These are phyloP conservation scores for Oceanites oceanicus DNA, from an alignment of 2,113 vertebrate genomes.

Conservation along the genomic window DNA sequence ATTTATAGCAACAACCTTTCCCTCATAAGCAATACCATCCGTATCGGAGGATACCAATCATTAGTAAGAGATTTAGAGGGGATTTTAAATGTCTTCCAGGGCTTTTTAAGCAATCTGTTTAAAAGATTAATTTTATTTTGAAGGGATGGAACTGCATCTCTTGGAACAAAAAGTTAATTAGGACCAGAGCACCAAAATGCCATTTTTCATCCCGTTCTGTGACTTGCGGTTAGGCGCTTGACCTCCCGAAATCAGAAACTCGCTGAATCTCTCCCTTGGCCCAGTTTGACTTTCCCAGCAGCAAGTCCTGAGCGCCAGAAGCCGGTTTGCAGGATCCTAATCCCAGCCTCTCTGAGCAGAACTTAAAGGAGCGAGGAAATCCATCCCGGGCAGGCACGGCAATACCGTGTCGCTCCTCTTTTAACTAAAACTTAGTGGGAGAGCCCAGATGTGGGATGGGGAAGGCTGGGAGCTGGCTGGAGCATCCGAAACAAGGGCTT, in stretches of 20 bases:
- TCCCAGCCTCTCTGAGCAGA: background rate
- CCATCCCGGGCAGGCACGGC: background rate
- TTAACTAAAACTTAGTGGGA: background rate
- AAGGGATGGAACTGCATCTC: constrained; percentile 8
- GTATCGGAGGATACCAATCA: background rate
- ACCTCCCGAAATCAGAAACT: constrained; percentile 32
- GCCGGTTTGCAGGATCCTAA: background rate
- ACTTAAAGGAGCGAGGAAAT: background rate
- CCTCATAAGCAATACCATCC: constrained; percentile 7
- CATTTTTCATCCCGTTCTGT: constrained; percentile 25
- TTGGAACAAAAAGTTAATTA: constrained; percentile 48
- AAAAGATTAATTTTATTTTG: constrained; percentile 44
- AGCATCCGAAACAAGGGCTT: background rate
- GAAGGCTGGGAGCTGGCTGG: background rate
- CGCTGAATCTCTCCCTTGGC: background rate
- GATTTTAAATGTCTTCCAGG: constrained; percentile 9
- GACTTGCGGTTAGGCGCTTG: background rate
- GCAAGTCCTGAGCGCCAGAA: background rate
- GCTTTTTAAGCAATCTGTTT: background rate
- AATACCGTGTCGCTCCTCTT: background rate
- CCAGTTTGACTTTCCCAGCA: background rate
- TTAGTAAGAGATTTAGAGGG: background rate
- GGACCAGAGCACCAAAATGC: constrained; percentile 57
- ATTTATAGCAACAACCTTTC: background rate
- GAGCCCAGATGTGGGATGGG: background rate